phyloP scores from a whole-genome alignment of 2,113 vertebrate genomes.

The Cyprinus carpio region DNA sequence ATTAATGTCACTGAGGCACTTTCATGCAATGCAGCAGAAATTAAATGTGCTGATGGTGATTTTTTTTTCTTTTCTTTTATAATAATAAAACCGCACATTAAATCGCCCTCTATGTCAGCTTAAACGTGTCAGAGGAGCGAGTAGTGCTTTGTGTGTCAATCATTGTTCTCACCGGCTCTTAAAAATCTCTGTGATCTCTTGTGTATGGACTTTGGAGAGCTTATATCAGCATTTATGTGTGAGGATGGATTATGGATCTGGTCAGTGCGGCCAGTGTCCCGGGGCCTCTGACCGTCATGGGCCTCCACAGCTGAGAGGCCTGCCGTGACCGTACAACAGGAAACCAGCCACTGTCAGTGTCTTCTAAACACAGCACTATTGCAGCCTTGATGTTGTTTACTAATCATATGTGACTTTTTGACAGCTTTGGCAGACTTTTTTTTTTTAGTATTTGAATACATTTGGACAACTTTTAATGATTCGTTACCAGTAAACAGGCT shows the following conservation, averaged over 20 bases:
- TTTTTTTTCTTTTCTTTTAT: no score
- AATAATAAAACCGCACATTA: neutral
- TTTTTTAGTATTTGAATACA: neutral
- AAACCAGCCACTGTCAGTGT: neutral
- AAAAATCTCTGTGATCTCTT: neutral
- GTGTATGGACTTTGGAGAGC: neutral
- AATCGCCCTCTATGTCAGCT: neutral
- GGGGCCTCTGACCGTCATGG: neutral
- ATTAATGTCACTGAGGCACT: no score
- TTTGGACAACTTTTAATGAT: neutral
- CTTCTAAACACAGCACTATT: no score
- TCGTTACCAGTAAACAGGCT: neutral
- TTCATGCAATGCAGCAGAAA: no score
- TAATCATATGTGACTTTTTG: neutral
- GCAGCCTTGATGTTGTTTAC: neutral
- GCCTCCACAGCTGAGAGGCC: neutral
- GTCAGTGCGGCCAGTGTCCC: neutral
- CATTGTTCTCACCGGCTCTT: neutral
- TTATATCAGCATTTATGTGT: constrained; percentile 12
- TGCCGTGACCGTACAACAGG: neutral
- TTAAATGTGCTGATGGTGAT: no score
- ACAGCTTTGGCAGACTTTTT: no score
- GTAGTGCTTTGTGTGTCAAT: no score
- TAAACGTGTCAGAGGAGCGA: neutral
- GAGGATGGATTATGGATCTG: constrained; percentile 1